A percentile compares a stretch with the other conserved stretches of the same genome.
These are phyloP conservation scores for Drosophila pallidifrons DNA, from an alignment of 1,140 invertebrate species.

Conservation along the genomic window DNA sequence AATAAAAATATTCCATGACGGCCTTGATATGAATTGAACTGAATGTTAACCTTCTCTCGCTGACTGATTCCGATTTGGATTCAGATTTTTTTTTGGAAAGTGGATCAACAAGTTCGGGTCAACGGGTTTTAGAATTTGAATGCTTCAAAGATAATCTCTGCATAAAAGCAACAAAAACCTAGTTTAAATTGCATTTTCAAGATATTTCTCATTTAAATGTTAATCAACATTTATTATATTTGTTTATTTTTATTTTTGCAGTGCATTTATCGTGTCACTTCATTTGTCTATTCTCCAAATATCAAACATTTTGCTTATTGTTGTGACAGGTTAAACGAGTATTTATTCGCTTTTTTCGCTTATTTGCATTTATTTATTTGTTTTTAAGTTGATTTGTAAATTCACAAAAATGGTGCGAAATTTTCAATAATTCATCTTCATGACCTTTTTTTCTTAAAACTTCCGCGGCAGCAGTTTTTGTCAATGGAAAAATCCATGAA, in stretches of 20 bases:
- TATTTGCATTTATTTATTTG: conserved; percentile 9
- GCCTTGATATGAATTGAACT: conserved; percentile 37
- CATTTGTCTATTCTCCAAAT: conserved; percentile 40
- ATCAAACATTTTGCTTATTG: conserved; percentile 44
- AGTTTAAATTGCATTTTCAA: not conserved
- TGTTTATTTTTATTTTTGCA: conserved; percentile 3
- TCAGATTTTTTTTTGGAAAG: conserved; percentile 23
- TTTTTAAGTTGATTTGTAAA: not conserved
- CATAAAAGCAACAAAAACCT: not conserved
- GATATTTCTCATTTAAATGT: not conserved
- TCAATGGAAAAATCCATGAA: conserved; percentile 27
- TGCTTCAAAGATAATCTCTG: conserved; percentile 28
- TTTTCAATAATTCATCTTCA: conserved; percentile 10
- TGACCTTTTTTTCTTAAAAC: conserved; percentile 24
- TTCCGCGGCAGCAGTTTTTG: conserved; percentile 31
- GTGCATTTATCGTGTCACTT: conserved; percentile 33
- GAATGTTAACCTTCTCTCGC: conserved; percentile 35
- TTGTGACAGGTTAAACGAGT: conserved; percentile 52
- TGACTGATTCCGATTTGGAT: not conserved
- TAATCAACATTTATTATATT: not conserved
- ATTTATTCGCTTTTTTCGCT: conserved; percentile 20
- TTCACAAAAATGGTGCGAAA: conserved; percentile 29
- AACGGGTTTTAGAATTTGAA: conserved; percentile 54
- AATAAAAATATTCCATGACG: not conserved
- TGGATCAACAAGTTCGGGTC: conserved; percentile 52